Evolutionary conservation across 1,140 invertebrate genomes (phyloP).

Genomic region (Phenacoccus solenopsis): DNA sequence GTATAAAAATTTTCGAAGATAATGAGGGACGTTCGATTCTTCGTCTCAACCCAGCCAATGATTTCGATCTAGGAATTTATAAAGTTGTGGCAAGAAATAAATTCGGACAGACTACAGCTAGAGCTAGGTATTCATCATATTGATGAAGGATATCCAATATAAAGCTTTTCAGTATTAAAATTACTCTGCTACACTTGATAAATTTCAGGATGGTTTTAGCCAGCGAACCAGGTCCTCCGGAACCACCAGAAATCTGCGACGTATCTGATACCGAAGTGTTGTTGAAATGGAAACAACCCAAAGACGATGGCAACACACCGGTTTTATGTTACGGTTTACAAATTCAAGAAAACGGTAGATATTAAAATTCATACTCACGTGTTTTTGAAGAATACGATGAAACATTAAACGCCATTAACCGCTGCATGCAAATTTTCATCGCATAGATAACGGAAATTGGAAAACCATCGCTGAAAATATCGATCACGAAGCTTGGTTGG

Average conservation of each 20-base stretch:
- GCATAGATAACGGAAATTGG: slow-evolving; percentile 66
- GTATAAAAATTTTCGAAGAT: slow-evolving; percentile 61
- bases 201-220: slow-evolving; percentile 51
- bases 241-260: slow-evolving; percentile 70
- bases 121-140: slow-evolving; percentile 36
- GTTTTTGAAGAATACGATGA: no score
- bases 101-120: slow-evolving; percentile 58
- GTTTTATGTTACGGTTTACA: slow-evolving; percentile 76
- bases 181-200: background rate
- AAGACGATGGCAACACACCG: slow-evolving; percentile 66
- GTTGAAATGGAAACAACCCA: slow-evolving; percentile 76
- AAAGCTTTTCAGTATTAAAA: background rate
- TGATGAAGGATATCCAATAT: background rate
- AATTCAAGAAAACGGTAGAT: slow-evolving; percentile 47
- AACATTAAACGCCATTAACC: no score
- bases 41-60: slow-evolving; percentile 55
- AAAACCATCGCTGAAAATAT: slow-evolving; percentile 73
- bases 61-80: slow-evolving; percentile 81
- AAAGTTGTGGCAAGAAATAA: slow-evolving; percentile 88
- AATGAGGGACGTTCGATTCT: slow-evolving; percentile 64
- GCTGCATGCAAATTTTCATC: no score
- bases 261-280: slow-evolving; percentile 75
- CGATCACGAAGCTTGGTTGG: slow-evolving; percentile 82
- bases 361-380: slow-evolving; percentile 26
- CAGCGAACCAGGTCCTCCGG: slow-evolving; percentile 63